Base-by-base conservation (phyloP, 1,140 invertebrate species). In the Drosophila pruinosa region DNA sequence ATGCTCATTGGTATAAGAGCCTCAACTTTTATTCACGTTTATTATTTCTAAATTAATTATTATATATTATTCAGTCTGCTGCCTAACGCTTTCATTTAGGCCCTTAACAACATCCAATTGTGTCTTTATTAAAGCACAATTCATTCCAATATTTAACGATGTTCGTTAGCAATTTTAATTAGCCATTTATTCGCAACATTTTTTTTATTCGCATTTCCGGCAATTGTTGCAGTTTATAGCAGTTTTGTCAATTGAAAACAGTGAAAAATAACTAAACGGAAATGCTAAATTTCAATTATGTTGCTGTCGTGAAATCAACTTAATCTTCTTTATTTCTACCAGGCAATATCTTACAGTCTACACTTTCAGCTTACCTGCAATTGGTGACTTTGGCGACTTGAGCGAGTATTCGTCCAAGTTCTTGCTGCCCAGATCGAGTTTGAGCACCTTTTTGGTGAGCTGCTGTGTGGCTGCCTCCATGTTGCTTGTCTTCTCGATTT, bases 401-500 rank as follows among this genome's bases (percentile, higher is more conserved):
- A 89, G 63, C 22, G 89, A 80, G 59, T 77, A 89, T 4, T 90
- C 88, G 45, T 91, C 90, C n/a, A 88, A 10, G 14, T 78, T 89
- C 22, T 90, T 91, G 61, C 54, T 89, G 28, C 75, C 78, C 39
- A 91, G 63, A 75, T 91, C 90, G 53, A 95, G 94, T 75, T 95
- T 95, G 71, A 95, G 92, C 73, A 95, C 95, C 72, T 94, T 94
- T 10, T 94, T 93, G 59, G 94, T 94, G 7, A 94, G 92, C 68
- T 93, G 92, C 75, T 93, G 92, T 10, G 92, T 93, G 41, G 92
- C 91, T 57, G 92, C 92, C 5, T 93, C 93, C 62, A 92, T 78
- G 61, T 85, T 78, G 57, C 68, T 72, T 5, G 69, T 85, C 45
- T 77, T 90, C 12, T 79, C 71, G 48, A 91, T 89, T 45, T 90